phyloP scores from a whole-genome alignment of 2,888 invertebrate genomes.

The Tachina fera region DNA sequence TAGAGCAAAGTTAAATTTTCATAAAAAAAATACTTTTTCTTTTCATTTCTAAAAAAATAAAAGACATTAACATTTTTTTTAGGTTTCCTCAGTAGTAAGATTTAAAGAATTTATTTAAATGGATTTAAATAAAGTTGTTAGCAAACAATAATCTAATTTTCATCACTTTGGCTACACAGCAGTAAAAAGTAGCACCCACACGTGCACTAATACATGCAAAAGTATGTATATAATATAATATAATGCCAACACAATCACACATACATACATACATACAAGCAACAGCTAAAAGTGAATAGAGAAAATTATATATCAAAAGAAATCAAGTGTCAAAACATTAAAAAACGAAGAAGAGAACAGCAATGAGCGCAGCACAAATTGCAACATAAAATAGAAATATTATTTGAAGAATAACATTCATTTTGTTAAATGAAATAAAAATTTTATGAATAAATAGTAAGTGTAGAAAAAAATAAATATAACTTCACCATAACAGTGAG shows the following conservation, averaged over 20 bases:
- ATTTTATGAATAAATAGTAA: slow-evolving; percentile 64
- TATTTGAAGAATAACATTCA: slow-evolving; percentile 62
- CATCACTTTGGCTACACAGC: slow-evolving; percentile 34
- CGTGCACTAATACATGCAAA: neutral
- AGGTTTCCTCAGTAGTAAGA: slow-evolving; percentile 15
- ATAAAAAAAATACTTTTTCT: no score
- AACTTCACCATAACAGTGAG: slow-evolving; percentile 43
- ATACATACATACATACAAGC: neutral
- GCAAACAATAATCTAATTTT: slow-evolving; percentile 67
- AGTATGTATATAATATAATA: neutral
- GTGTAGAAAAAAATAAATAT: slow-evolving; percentile 45
- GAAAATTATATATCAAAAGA: slow-evolving; percentile 65
- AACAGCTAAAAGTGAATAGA: slow-evolving; percentile 49
- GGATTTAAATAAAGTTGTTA: slow-evolving; percentile 57
- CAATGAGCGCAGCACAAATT: slow-evolving; percentile 43
- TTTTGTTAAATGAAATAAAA: slow-evolving; percentile 70
- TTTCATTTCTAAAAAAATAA: neutral
- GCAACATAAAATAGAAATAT: slow-evolving; percentile 51
- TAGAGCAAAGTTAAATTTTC: no score
- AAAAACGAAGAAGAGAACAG: slow-evolving; percentile 20
- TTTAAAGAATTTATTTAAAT: slow-evolving; percentile 43
- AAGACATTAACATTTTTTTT: neutral
- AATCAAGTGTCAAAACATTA: slow-evolving; percentile 50
- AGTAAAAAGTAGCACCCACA: slow-evolving; percentile 6
- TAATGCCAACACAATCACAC: neutral